A percentile compares a stretch with the other conserved stretches of the same genome.
Conservation (phyloP, 2,113 vertebrate species). For the Tinamus guttatus region DNA sequence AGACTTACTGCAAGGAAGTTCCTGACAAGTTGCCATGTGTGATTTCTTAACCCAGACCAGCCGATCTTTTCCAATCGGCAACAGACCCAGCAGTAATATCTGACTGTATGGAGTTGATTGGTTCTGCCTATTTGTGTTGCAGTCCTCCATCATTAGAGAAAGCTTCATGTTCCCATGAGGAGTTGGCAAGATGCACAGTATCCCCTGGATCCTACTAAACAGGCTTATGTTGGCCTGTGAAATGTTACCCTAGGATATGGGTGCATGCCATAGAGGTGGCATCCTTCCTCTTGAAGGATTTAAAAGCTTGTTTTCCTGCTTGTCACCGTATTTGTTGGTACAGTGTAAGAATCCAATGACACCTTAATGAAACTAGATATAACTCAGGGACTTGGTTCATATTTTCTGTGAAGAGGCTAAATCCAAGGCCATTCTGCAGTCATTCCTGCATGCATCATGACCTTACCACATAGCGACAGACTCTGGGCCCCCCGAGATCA, state of each 20-base stretch:
- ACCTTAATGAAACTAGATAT: neutral
- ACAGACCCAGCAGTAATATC: constrained; percentile 10
- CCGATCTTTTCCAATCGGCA: constrained; percentile 49
- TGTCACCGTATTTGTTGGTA: neutral
- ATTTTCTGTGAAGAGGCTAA: rapidly evolving
- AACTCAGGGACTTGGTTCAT: rapidly evolving
- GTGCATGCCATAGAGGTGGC: rapidly evolving
- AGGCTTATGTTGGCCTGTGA: neutral
- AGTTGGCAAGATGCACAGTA: neutral
- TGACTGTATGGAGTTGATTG: neutral
- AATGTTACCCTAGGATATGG: neutral
- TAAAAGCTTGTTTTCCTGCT: neutral
- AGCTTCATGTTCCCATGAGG: neutral
- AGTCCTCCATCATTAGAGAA: neutral
- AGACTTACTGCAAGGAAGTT: constrained; percentile 63
- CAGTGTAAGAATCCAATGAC: neutral
- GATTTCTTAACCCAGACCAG: constrained; percentile 42
- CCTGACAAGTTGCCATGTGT: constrained; percentile 22
- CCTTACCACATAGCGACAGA: too few species aligned
- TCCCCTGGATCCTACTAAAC: neutral
- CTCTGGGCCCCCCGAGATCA: neutral
- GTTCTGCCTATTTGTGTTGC: neutral
- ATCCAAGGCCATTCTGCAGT: rapidly evolving
- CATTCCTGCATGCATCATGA: rapidly evolving
- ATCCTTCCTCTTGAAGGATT: neutral